Evolutionary conservation across 2,888 invertebrate genomes (phyloP), one percentile per base, ranked within the genome.

Genomic region (Hermodice carunculata): DNA sequence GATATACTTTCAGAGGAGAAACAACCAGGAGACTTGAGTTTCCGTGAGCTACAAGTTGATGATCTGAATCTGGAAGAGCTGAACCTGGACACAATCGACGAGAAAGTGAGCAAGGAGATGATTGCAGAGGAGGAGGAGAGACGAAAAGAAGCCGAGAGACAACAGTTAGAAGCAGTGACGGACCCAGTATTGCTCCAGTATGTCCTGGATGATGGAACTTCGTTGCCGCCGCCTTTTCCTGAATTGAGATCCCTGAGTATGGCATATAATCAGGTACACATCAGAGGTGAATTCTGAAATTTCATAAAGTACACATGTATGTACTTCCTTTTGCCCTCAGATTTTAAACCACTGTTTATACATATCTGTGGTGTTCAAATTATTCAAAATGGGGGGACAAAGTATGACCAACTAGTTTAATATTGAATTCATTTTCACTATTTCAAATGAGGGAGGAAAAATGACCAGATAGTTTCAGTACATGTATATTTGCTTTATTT

Each of bases 171-270:
- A 14, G 28, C 26, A 8, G 56, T 32, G 22, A 46, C 8, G n/a
- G n/a, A 11, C 40, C 11, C 37, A 37, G 37, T 17, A 37, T 8
- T 11, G 14, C 11, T 11, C 11, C 17, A 17, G 37, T 37, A 17
- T 37, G 8, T 11, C 11, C 37, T 37, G 8, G 37, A 8, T 11
- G 8, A 37, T 37, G 37, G 37, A 19, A 28, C 49, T 8, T 31
- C 40, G 5, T n/a, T 61, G 14, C 70, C 78, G 32, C 80, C 81
- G 37, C 82, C 84, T 17, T 85, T 85, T 68, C 82, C 83, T n/a
- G 82, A 82, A 52, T 75, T 85, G 2, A 70, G 79, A 32, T 78
- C 76, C 46, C 74, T 85, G 28, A 80, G 81, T 61, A 66, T 85
- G 46, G 78, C 82, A 22, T 67, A 79, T 56, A 85, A 85, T 63